These are phyloP conservation scores for Echeneis naucrates DNA, from an alignment of 2,797 vertebrate species.

Conservation along the genomic window DNA sequence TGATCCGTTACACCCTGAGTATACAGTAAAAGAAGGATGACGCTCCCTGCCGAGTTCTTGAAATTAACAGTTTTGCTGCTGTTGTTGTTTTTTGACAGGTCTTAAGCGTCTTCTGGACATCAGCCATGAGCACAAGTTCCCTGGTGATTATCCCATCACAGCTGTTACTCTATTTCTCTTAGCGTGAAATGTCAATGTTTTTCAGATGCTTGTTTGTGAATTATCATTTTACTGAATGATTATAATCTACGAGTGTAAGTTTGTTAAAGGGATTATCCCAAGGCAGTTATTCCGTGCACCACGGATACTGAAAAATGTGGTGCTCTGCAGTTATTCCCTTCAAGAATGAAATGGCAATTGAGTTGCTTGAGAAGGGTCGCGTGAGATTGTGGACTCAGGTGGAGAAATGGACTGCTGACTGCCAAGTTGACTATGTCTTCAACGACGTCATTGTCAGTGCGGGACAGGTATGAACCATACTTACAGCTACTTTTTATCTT, in stretches of 20 bases:
- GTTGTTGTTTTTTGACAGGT: constrained; percentile 79
- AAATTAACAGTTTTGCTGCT: constrained; percentile 33
- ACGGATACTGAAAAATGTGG: neutral
- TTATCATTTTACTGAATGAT: neutral
- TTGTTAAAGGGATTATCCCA: neutral
- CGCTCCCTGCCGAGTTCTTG: no score
- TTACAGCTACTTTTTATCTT: neutral
- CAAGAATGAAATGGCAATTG: constrained; percentile 91
- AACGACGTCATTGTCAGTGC: constrained; percentile 91
- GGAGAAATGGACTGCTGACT: constrained; percentile 90
- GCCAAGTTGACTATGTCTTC: constrained; percentile 93
- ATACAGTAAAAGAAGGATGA: no score
- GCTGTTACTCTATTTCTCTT: neutral
- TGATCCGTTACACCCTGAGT: constrained; percentile 15
- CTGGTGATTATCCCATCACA: constrained; percentile 86
- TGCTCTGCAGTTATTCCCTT: constrained; percentile 89
- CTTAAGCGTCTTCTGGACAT: constrained; percentile 93
- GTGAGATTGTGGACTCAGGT: constrained; percentile 97
- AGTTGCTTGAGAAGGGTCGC: constrained; percentile 95
- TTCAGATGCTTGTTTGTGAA: neutral
- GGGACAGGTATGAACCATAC: constrained; percentile 86
- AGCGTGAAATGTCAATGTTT: neutral
- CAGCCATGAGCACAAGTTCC: constrained; percentile 95
- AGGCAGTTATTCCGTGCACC: neutral
- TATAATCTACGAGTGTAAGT: neutral